A percentile compares a stretch with the other conserved stretches of the same genome.
Evolutionary conservation across 2,888 invertebrate genomes (phyloP).

Genomic region (Dioctria linearis): DNA sequence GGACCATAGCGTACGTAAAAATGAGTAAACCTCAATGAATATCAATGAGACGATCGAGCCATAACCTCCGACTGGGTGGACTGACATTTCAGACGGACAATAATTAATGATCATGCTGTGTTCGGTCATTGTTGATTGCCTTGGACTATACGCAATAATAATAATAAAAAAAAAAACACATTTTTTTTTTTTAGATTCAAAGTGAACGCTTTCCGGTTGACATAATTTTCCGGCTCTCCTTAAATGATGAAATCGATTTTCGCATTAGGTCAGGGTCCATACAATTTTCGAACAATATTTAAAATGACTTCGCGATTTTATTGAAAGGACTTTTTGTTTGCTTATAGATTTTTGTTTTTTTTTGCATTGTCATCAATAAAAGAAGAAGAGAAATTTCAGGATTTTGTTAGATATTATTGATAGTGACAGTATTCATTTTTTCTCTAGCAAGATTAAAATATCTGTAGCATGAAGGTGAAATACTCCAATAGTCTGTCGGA

Average conservation of each 20-base stretch:
- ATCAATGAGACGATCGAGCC: constrained; percentile 52
- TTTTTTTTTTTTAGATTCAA: not conserved
- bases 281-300: not conserved
- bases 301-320: constrained; percentile 26
- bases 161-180: not conserved
- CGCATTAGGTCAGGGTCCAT: constrained; percentile 23
- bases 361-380: too few relatives aligned
- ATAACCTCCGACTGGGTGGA: constrained; percentile 49
- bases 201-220: constrained; percentile 45
- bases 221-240: constrained; percentile 37
- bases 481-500: too few relatives aligned
- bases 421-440: too few relatives aligned
- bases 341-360: too few relatives aligned
- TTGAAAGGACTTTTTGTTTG: not conserved
- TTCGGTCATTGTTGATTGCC: constrained; percentile 50
- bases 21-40: constrained; percentile 31
- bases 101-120: constrained; percentile 47
- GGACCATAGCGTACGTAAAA: constrained; percentile 4
- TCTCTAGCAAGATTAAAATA: too few relatives aligned
- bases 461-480: too few relatives aligned
- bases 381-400: too few relatives aligned
- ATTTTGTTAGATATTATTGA: too few relatives aligned
- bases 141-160: constrained; percentile 42
- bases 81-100: constrained; percentile 52
- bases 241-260: constrained; percentile 47